A percentile compares a stretch with the other conserved stretches of the same genome.
Evolutionary conservation across 2,113 vertebrate genomes (phyloP).

Genomic region (Chloroceryle aenea): DNA sequence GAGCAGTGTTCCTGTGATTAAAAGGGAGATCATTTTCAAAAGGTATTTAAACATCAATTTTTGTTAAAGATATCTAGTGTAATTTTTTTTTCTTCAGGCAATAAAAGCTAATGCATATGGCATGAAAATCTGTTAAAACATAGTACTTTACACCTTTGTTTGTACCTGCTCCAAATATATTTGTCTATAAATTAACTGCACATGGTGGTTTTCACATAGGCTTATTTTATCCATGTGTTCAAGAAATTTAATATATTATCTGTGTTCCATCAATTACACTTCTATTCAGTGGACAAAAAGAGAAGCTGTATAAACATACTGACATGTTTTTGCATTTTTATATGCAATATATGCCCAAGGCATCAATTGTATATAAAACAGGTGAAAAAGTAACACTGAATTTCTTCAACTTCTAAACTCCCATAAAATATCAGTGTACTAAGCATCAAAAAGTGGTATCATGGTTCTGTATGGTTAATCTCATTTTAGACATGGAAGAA

Average conservation of each 20-base stretch:
- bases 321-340: neutral
- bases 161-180: slow-evolving; percentile 75
- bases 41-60: slow-evolving; percentile 39
- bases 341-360: neutral
- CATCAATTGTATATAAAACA: neutral
- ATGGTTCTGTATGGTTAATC: neutral
- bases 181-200: slow-evolving; percentile 75
- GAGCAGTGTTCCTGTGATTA: neutral
- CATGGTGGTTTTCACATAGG: slow-evolving; percentile 65
- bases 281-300: neutral
- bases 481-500: neutral
- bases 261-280: slow-evolving; percentile 11
- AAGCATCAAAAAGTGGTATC: neutral
- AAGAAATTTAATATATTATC: slow-evolving; percentile 48
- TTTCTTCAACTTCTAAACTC: neutral
- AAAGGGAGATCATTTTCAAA: neutral
- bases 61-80: slow-evolving; percentile 15
- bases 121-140: slow-evolving; percentile 72
- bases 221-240: slow-evolving; percentile 66
- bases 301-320: neutral
- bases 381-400: neutral
- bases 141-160: slow-evolving; percentile 74
- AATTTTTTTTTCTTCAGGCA: slow-evolving; percentile 32
- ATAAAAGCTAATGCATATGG: slow-evolving; percentile 72
- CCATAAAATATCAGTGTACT: neutral